These are phyloP conservation scores for Excalfactoria chinensis DNA, from an alignment of 2,113 vertebrate genomes.

Conservation along the genomic window DNA sequence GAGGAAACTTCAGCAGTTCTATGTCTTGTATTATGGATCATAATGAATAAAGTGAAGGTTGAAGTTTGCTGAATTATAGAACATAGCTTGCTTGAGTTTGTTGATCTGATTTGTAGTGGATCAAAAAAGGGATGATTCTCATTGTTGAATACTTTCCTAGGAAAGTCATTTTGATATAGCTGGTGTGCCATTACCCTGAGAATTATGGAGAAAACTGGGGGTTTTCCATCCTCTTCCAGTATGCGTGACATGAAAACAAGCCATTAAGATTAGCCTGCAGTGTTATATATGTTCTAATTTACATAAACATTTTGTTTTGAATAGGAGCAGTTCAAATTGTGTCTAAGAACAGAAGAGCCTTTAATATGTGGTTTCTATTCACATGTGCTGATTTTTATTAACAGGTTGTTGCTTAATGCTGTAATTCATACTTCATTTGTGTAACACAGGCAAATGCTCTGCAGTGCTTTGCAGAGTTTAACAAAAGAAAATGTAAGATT, in stretches of 20 bases:
- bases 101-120: neutral
- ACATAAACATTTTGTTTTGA: slow-evolving; percentile 3
- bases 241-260: neutral
- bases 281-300: neutral
- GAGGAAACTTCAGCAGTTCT: slow-evolving; percentile 12
- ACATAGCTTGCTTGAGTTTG: slow-evolving; percentile 40
- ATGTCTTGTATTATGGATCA: neutral
- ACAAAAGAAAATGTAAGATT: slow-evolving; percentile 31
- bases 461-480: slow-evolving; percentile 24
- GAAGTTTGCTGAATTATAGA: slow-evolving; percentile 56
- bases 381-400: neutral
- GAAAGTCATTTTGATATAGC: neutral
- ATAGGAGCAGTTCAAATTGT: neutral
- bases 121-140: slow-evolving; percentile 18
- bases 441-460: neutral
- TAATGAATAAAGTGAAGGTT: neutral
- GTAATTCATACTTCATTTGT: neutral
- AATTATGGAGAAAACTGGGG: neutral
- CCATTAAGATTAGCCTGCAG: neutral
- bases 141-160: neutral
- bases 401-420: neutral
- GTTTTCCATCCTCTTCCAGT: neutral
- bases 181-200: neutral
- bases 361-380: neutral
- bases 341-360: neutral